Evolutionary conservation across 1,140 invertebrate genomes (phyloP), one percentile per base, ranked within the genome.

Genomic region (Uloborus diversus): DNA sequence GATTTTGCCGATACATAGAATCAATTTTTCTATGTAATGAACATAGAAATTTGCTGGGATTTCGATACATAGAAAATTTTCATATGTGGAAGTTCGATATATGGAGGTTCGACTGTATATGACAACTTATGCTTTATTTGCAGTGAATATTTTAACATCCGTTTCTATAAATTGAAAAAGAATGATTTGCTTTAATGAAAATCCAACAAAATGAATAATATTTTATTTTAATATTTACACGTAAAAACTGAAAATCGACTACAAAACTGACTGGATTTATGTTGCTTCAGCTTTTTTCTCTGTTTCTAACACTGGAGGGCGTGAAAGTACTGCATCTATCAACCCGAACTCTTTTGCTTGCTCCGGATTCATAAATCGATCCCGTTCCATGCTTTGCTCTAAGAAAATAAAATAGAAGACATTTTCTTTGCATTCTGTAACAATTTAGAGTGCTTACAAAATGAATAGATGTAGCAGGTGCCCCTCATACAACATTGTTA

Each of bases 321-420:
- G 90, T 56, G 90, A 90, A 61, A 98, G 88, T 51, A 99, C 92
- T 87, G 93, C 93, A 88, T 99, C 98, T 84, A 99, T 97, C n/a
- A 99, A 86, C 59, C 98, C 98, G 90, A 98, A 96, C 51, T 92
- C 90, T 85, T 94, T 93, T 2, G 97, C 97, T 88, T 98, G 95
- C 0, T 87, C 85, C 0, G 96, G 94, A 78, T 89, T 92, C 95
- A 99, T 96, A 85, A 98, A 99, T 84, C 94, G 93, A 86, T 99
- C 97, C 78, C 97, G 89, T 87, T 99, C 96, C 93, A 99, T 96
- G 68, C 88, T 92, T 33, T 84, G 84, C 86, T 95, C 94, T 90
- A 84, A 42, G 88, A 86, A 79, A 65, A 49, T 75, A 82, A 70
- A 68, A 71, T 23, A 66, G 28, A 51, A 49, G 20, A 27, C 17